phyloP scores from a whole-genome alignment of 2,797 vertebrate genomes.

The Knipowitschia caucasica region DNA sequence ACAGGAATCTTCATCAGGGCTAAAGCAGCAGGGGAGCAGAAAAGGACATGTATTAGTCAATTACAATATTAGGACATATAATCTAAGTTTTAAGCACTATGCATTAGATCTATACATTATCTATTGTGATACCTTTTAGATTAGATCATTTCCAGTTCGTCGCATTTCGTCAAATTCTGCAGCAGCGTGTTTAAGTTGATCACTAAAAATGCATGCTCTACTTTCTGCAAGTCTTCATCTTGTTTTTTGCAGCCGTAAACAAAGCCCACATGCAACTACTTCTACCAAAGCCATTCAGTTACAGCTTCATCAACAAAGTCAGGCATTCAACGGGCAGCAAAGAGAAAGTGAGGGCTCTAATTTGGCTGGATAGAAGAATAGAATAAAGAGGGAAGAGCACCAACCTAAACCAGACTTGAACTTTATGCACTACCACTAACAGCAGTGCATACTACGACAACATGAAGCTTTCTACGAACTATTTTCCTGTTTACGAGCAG shows the following conservation, averaged over 20 bases:
- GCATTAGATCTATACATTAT: constrained; percentile 16
- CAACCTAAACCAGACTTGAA: constrained; percentile 53
- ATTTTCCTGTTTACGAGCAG: constrained; percentile 57
- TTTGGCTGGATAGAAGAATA: constrained; percentile 19
- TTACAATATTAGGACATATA: background rate
- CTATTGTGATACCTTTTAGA: constrained; percentile 25
- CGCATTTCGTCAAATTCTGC: constrained; percentile 39
- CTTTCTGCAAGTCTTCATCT: constrained; percentile 21
- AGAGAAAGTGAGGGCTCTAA: constrained; percentile 22
- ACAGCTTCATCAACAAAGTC: constrained; percentile 25
- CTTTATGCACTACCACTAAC: constrained; percentile 43
- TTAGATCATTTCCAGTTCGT: constrained; percentile 32
- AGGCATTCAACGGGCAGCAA: constrained; percentile 50
- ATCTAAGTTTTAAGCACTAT: background rate
- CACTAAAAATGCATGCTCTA: constrained; percentile 41
- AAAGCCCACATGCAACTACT: constrained; percentile 59
- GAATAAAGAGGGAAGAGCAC: constrained; percentile 64
- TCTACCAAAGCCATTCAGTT: constrained; percentile 35
- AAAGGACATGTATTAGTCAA: background rate
- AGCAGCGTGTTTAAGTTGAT: constrained; percentile 17
- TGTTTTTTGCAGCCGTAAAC: constrained; percentile 28
- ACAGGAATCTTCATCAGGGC: constrained; percentile 94
- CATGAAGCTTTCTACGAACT: constrained; percentile 41
- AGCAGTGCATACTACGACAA: constrained; percentile 37
- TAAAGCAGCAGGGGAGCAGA: constrained; percentile 50